Base-by-base conservation (phyloP, 2,888 invertebrate species). In the Orthosia gothica region DNA sequence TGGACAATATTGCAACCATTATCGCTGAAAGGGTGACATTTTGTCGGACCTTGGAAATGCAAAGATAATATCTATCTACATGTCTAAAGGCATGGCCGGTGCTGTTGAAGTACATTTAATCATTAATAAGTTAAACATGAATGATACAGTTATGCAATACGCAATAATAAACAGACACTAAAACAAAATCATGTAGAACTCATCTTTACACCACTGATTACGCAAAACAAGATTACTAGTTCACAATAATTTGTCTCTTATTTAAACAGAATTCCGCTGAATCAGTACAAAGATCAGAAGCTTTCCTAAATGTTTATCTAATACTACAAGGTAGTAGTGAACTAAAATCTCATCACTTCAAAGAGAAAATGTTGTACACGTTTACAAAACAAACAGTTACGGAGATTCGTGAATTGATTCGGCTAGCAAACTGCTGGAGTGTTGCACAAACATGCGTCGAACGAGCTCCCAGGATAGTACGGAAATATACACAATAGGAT, bases 391-490 rank as follows among this genome's bases (percentile, higher is more conserved):
- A 73, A 70, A 70, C 72, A n/a, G 65, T 49, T 23, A 50, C 23
- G 58, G 52, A 65, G 61, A 62, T 68, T 65, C 50, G 55, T 50
- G 32, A 77, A 86, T 77, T 75, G 83, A 83, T 73, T 80, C 62
- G 20, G 23, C 58, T 49, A 59, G 73, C 74, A 47, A 79, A 68
- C 79, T 57, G 32, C 57, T 69, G 32, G 66, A 85, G 83, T 75
- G 83, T 69, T 80, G 66, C 74, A 61, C 86, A 85, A 83, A 84
- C 70, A 77, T 40, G 65, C 20, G 50, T 23, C 70, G 70, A 85
- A 83, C 67, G 57, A 69, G 69, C 75, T 73, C 66, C 66, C 26
- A 18, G 59, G 49, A 18, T 67, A 58, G 52, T 18, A 62, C 50
- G 54, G 47, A 78, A 71, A 82, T 71, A 62, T 79, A 81, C 57